Conservation (phyloP, 1,140 invertebrate genomes). For the Mercenaria mercenaria region DNA sequence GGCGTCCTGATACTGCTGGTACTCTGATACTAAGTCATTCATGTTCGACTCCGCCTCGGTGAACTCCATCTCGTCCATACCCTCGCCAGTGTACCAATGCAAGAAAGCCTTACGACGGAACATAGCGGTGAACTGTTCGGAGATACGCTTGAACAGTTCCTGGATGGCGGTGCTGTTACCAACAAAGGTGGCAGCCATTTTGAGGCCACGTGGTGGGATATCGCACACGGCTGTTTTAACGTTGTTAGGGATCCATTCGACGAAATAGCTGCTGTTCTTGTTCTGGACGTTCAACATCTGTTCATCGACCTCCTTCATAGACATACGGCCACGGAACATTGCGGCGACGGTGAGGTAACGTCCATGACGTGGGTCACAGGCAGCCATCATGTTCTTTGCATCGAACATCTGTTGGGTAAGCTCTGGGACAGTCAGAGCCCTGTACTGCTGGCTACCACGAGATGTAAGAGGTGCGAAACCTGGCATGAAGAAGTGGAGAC, state of each 20-base stretch:
- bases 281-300: conserved; percentile 87
- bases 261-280: conserved; percentile 92
- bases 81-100: conserved; percentile 93
- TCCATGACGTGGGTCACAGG: conserved; percentile 90
- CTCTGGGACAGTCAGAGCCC: conserved; percentile 87
- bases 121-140: conserved; percentile 92
- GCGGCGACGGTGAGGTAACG: conserved; percentile 92
- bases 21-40: conserved; percentile 96
- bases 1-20: conserved; percentile 97
- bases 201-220: conserved; percentile 95
- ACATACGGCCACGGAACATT: conserved; percentile 93
- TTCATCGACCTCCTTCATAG: conserved; percentile 86
- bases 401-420: conserved; percentile 90
- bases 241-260: conserved; percentile 98
- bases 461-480: conserved; percentile 91
- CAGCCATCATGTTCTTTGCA: conserved; percentile 92
- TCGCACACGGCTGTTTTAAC: conserved; percentile 97
- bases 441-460: conserved; percentile 87
- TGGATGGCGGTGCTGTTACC: conserved; percentile 91
- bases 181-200: conserved; percentile 95
- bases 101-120: conserved; percentile 93
- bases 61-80: conserved; percentile 94
- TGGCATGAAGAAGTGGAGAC: conserved; percentile 93
- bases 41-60: conserved; percentile 92
- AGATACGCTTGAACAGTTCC: conserved; percentile 91